Conservation (phyloP, 1,140 invertebrate genomes). For the Myzus persicae region DNA sequence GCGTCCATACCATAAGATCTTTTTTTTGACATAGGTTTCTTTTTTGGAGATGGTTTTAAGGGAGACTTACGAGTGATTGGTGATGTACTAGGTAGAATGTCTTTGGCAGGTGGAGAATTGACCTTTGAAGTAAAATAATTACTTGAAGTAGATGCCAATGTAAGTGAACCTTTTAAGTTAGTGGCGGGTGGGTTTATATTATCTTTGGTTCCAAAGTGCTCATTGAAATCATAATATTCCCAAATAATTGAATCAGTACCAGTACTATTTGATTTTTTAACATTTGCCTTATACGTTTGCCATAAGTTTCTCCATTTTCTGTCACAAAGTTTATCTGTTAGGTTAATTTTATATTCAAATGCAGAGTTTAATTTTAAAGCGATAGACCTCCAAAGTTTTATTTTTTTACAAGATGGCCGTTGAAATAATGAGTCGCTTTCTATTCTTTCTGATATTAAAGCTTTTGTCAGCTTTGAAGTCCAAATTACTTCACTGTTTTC, state of each 20-base stretch:
- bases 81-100: neutral
- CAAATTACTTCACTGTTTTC: neutral
- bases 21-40: neutral
- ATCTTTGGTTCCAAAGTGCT: neutral
- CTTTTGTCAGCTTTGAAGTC: neutral
- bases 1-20: neutral
- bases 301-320: constrained; percentile 15
- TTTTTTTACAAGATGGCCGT: neutral
- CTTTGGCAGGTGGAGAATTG: neutral
- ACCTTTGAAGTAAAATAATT: neutral
- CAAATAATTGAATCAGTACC: neutral
- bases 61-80: neutral
- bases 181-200: neutral
- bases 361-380: neutral
- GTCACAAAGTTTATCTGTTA: neutral
- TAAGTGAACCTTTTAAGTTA: neutral
- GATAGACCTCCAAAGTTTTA: neutral
- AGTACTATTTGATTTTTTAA: neutral
- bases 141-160: neutral
- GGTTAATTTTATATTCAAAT: neutral
- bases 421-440: neutral
- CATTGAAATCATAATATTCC: neutral
- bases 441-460: neutral
- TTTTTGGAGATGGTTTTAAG: neutral
- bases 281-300: neutral